Conservation (phyloP, 2,888 invertebrate genomes). For the Leucania comma region DNA sequence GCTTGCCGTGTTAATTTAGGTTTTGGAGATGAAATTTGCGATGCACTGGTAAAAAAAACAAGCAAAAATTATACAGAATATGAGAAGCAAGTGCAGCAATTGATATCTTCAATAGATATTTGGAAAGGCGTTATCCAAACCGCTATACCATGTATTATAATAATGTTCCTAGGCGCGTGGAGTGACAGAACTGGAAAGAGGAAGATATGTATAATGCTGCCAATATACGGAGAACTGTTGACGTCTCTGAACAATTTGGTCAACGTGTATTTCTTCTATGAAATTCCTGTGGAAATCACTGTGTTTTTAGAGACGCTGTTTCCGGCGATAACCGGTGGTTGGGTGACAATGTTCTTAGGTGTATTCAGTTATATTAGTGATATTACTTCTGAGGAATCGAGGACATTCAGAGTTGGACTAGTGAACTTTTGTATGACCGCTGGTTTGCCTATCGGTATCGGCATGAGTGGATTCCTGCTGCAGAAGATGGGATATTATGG, state of each 20-base stretch:
- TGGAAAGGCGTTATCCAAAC: constrained; percentile 91
- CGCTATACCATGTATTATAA: constrained; percentile 89
- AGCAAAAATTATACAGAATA: constrained; percentile 91
- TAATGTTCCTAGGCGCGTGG: constrained; percentile 92
- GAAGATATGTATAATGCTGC: constrained; percentile 90
- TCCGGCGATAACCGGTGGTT: constrained; percentile 88
- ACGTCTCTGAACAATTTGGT: constrained; percentile 88
- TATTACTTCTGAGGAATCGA: constrained; percentile 89
- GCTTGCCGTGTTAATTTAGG: constrained; percentile 84
- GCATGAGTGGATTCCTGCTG: constrained; percentile 88
- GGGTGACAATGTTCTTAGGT: constrained; percentile 91
- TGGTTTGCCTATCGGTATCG: constrained; percentile 90
- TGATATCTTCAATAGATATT: constrained; percentile 90
- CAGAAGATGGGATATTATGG: constrained; percentile 86
- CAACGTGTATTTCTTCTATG: constrained; percentile 90
- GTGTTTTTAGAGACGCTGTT: constrained; percentile 89
- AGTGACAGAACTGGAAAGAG: constrained; percentile 91
- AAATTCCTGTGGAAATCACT: constrained; percentile 89
- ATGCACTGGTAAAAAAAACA: constrained; percentile 80
- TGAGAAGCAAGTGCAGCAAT: constrained; percentile 91
- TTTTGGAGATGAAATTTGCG: constrained; percentile 82
- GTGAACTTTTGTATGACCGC: constrained; percentile 91
- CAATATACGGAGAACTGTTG: constrained; percentile 89
- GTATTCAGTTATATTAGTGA: constrained; percentile 92
- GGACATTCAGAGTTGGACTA: constrained; percentile 91